These are phyloP conservation scores for Callimorpha dominula DNA, from an alignment of 2,888 invertebrate species.

Conservation along the genomic window DNA sequence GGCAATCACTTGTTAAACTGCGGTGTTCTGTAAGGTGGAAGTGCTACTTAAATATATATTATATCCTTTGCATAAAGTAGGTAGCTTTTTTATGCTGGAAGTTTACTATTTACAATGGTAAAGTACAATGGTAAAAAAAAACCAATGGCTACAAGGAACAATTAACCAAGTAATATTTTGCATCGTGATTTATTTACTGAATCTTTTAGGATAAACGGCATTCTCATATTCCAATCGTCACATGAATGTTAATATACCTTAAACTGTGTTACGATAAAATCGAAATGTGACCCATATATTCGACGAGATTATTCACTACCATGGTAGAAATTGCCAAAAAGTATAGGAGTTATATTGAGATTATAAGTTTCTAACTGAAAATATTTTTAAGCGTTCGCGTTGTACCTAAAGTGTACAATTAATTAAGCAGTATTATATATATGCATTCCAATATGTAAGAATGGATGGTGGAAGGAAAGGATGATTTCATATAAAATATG, in stretches of 20 bases:
- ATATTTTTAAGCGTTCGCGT: neutral
- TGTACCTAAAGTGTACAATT: neutral
- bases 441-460: conserved; percentile 14
- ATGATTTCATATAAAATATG: conserved; percentile 18
- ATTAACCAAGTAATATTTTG: no score
- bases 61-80: no score
- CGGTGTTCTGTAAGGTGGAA: no score
- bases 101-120: no score
- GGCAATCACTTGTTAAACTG: no score
- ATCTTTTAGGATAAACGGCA: no score
- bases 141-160: no score
- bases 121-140: no score
- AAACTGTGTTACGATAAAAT: neutral
- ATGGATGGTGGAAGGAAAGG: conserved; percentile 34
- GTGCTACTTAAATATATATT: no score
- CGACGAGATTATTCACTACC: neutral
- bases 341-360: neutral
- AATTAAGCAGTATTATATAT: neutral
- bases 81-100: no score
- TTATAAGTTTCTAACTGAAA: neutral
- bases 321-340: neutral
- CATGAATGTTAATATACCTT: neutral
- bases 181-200: no score
- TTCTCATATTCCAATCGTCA: neutral
- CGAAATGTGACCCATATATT: neutral